Evolutionary conservation across 2,888 invertebrate genomes (phyloP).

Genomic region (Trichopria drosophilae): DNA sequence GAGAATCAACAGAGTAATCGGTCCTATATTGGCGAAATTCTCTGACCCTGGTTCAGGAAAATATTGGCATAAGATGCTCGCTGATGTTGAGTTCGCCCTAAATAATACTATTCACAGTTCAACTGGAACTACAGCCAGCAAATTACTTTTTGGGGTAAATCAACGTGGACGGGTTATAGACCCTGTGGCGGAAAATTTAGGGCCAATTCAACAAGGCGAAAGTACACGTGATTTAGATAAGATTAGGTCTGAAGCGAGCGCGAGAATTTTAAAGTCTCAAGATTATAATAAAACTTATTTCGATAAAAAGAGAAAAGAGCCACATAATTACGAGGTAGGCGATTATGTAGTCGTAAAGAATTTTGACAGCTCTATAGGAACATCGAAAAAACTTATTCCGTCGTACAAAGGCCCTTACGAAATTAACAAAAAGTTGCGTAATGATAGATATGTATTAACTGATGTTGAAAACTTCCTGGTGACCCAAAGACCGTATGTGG

Average conservation of each 20-base stretch:
- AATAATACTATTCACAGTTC: too few relatives aligned
- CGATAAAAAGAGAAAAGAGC: too few relatives aligned
- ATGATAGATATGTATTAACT: slow-evolving; percentile 29
- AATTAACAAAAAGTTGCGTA: slow-evolving; percentile 23
- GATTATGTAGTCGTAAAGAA: too few relatives aligned
- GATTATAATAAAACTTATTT: too few relatives aligned
- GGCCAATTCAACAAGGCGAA: neutral
- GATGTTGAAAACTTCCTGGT: slow-evolving; percentile 29
- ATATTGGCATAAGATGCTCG: slow-evolving; percentile 34
- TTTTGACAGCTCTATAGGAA: slow-evolving; percentile 28
- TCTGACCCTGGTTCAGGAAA: slow-evolving; percentile 14
- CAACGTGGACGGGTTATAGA: slow-evolving; percentile 40
- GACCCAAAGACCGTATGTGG: slow-evolving; percentile 31
- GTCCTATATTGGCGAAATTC: slow-evolving; percentile 27
- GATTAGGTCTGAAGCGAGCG: slow-evolving; percentile 22
- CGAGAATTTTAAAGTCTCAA: slow-evolving; percentile 36
- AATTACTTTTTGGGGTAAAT: too few relatives aligned
- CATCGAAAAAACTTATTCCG: slow-evolving; percentile 30
- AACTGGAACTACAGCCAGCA: too few relatives aligned
- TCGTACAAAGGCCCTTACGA: slow-evolving; percentile 32
- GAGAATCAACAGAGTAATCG: slow-evolving; percentile 28
- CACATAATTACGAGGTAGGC: slow-evolving; percentile 24
- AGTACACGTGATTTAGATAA: slow-evolving; percentile 31
- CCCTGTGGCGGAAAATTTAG: slow-evolving; percentile 19
- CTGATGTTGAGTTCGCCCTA: too few relatives aligned